phyloP scores from a whole-genome alignment of 2,797 vertebrate species.

The Pseudochirops corinnae region DNA sequence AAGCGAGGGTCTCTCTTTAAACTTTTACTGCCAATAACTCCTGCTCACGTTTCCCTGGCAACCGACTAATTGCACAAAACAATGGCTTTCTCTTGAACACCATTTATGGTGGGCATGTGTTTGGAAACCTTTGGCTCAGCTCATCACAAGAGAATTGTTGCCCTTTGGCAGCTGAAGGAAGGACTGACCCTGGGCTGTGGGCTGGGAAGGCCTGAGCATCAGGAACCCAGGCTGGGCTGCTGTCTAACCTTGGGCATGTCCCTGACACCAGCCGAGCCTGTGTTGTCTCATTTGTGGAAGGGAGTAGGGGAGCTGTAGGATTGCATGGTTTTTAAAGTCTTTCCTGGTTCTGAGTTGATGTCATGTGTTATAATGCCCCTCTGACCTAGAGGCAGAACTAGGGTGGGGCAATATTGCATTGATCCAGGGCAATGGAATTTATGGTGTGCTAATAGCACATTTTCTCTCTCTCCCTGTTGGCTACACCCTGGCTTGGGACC shows the following conservation, averaged over 20 bases:
- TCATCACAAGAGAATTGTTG: constrained; percentile 82
- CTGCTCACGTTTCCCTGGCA: constrained; percentile 85
- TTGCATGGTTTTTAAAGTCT: not conserved
- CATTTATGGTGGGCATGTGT: constrained; percentile 80
- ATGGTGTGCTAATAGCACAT: not conserved
- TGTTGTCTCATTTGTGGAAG: not conserved
- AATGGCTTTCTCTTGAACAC: constrained; percentile 84
- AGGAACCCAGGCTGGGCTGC: not conserved
- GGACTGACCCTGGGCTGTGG: not conserved
- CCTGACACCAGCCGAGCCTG: no score
- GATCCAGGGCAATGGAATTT: not conserved
- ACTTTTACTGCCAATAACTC: constrained; percentile 86
- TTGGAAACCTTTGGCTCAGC: constrained; percentile 80
- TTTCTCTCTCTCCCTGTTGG: not conserved
- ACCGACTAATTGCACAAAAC: constrained; percentile 86
- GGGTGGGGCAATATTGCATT: not conserved
- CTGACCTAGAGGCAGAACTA: not conserved
- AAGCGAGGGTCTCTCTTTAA: constrained; percentile 83
- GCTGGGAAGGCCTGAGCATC: not conserved
- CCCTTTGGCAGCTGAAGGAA: constrained; percentile 82
- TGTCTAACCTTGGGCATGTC: not conserved
- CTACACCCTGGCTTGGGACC: not conserved
- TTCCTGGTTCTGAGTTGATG: not conserved
- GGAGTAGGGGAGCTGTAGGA: not conserved
- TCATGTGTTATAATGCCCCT: not conserved